Evolutionary conservation across 2,888 invertebrate genomes (phyloP), one percentile per base, ranked within the genome.

Genomic region (Pemphredon lugubris): DNA sequence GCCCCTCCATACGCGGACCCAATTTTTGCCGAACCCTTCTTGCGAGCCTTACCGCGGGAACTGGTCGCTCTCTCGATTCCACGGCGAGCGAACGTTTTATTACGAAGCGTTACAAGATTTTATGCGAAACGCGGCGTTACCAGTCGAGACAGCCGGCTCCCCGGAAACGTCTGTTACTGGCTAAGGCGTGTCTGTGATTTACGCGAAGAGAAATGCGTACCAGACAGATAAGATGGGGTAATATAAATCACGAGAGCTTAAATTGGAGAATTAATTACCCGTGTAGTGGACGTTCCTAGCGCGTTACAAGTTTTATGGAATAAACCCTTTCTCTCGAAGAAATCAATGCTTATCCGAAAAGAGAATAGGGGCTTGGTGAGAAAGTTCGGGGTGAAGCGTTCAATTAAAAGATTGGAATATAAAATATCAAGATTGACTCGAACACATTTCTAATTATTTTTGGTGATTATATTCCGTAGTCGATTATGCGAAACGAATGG

Each of bases 251-350:
- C 64, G 13, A n/a, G 64, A 40, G 67, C 67, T 75, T 75, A 74
- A 75, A 75, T 74, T 67, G 71, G 67, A 54, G 71, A 71, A 67
- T 74, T 75, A 75, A 75, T 75, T 75, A 74, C 64, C 42, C 14
- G 16, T 50, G 47, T 59, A 65, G 37, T 32, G 60, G 57, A 59
- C 50, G 34, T 66, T 14, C 64, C 67, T 54, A 60, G 45, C 60
- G 64, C 45, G 67, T 74, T 74, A 74, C 74, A 40, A 66, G 48
- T 66, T 64, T 42, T 50, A 5, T 16, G 39, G 58, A 66, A 61
- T 60, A 65, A 70, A 57, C 66, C 51, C 26, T 18, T 51, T 13
- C 14, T 51, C 40, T 11, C 3, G 26, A 54, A 13, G 11, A 30
- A 39, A 14, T 40, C 50, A 30, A 51, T 23, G n/a, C 2, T 18